Evolutionary conservation across 2,113 vertebrate genomes (phyloP), one percentile per base, ranked within the genome.

Genomic region (Leuciscus idus): DNA sequence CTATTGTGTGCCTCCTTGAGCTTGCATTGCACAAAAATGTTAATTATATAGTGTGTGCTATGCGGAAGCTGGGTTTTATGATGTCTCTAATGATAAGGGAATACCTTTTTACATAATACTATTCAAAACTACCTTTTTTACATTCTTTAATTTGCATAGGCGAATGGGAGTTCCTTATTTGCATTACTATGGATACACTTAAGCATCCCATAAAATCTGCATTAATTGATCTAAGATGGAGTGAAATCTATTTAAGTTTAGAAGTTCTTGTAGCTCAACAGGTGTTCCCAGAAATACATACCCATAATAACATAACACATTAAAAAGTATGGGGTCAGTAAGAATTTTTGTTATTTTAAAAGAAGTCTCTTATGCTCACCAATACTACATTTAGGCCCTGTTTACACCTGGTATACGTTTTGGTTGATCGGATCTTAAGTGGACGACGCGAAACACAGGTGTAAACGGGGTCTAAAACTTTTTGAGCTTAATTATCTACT

Each of bases 91-190:
- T 81, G 59, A 46, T n/a, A 17, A 62, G 78, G 57, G 36, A 81
- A 62, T 46, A 36, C 80, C 62, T 70, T 28, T 81, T 70, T 52
- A 82, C 61, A 62, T 46, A 62, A 80, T 26, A n/a, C 12, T 43
- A n/a, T 23, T 81, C 15, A 62, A 62, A 61, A 57, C 21, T 7
- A 21, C 4, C 2, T n/a, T 66, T 28, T 64, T 48, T 48, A 59
- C 39, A 48, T 81, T 81, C 23, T 28, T 8, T 1, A 17, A 48
- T 81, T 64, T 66, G 59, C 36, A 81, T 81, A 48, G 36, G 57
- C 15, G 13, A 39, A 81, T 17, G 13, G 59, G 59, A 64, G 61
- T 64, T 64, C 39, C 36, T 81, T 81, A 15, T 81, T 81, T 81
- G 59, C 55, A 62, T 74, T 74, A 74, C 23, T 64, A 28, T 43